A percentile compares a stretch with the other conserved stretches of the same genome.
phyloP scores from a whole-genome alignment of 2,888 invertebrate genomes.

The Eupithecia abbreviata region DNA sequence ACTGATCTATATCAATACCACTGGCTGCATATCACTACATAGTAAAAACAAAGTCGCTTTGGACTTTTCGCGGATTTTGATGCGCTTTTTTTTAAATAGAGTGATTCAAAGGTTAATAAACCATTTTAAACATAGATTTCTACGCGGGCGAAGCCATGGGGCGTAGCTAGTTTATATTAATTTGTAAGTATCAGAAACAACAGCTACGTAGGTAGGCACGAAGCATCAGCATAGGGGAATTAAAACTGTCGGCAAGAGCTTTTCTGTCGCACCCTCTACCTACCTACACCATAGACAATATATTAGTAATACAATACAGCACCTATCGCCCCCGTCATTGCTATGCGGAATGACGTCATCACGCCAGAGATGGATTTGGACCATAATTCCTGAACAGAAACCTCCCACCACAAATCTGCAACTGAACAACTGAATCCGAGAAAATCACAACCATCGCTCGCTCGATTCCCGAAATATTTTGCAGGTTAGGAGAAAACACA shows the following conservation, averaged over 20 bases:
- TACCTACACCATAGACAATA: constrained; percentile 44
- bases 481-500: constrained; percentile 30
- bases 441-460: constrained; percentile 53
- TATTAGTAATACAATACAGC: constrained; percentile 21
- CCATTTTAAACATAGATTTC: too few relatives aligned
- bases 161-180: neutral
- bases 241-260: neutral
- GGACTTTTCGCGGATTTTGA: too few relatives aligned
- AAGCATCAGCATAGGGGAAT: neutral
- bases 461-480: neutral
- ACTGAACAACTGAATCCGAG: constrained; percentile 15
- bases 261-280: constrained; percentile 61
- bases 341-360: constrained; percentile 80
- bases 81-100: too few relatives aligned
- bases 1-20: too few relatives aligned
- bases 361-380: constrained; percentile 78
- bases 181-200: neutral
- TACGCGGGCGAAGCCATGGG: too few relatives aligned
- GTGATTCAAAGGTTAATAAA: too few relatives aligned
- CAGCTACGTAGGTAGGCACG: neutral
- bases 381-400: constrained; percentile 78
- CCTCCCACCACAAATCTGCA: constrained; percentile 48
- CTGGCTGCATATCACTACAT: too few relatives aligned
- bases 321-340: constrained; percentile 78
- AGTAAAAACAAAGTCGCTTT: too few relatives aligned